Percentiles rank a stretch among this genome's conserved stretches.
These are phyloP conservation scores for Stigmatopora argus DNA, from an alignment of 2,113 vertebrate genomes.

Conservation along the genomic window DNA sequence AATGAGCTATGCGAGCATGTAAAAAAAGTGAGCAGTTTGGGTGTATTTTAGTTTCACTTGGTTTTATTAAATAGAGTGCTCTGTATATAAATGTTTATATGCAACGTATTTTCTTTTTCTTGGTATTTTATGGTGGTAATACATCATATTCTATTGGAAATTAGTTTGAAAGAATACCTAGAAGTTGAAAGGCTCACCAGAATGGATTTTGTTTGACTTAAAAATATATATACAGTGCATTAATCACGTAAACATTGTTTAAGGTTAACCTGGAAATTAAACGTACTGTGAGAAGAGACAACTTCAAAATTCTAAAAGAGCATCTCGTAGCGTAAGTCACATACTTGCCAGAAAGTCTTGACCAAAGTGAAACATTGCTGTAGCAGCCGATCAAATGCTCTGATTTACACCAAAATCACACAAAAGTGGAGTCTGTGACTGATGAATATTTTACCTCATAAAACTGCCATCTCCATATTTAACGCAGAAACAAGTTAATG, in stretches of 20 bases:
- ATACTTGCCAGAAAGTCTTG: constrained; percentile 31
- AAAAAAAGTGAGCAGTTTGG: background rate
- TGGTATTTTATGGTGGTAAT: background rate
- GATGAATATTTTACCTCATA: constrained; percentile 70
- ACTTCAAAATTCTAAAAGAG: constrained; percentile 7
- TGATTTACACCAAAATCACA: constrained; percentile 55
- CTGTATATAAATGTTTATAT: background rate
- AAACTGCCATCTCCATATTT: constrained; percentile 73
- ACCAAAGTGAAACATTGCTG: constrained; percentile 56
- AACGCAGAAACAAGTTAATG: constrained; percentile 67
- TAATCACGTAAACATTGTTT: background rate
- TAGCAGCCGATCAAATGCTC: constrained; percentile 51
- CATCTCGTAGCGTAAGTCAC: constrained; percentile 41
- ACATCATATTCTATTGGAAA: background rate
- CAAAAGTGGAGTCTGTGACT: constrained; percentile 46
- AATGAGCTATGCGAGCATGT: background rate
- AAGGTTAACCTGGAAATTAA: background rate
- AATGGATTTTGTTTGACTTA: background rate
- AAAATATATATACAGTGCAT: background rate
- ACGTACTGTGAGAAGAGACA: background rate
- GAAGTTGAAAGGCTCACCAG: background rate
- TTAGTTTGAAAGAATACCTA: background rate
- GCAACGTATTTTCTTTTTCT: background rate
- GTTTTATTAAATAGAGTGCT: background rate
- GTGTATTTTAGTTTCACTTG: background rate